Evolutionary conservation across 1,140 invertebrate genomes (phyloP).

Genomic region (Zaprionus ghesquierei): DNA sequence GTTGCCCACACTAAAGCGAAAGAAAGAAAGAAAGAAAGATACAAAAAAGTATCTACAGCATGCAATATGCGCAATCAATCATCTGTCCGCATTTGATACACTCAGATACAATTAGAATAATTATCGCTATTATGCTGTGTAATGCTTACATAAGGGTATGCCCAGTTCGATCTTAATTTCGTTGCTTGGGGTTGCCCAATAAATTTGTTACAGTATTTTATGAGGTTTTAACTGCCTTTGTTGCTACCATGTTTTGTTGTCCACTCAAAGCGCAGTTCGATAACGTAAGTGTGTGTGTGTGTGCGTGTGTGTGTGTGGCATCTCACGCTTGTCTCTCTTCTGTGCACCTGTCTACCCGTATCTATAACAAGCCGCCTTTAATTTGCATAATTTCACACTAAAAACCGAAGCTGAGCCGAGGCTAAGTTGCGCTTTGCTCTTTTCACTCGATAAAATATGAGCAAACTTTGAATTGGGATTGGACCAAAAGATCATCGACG

Average conservation of each 20-base stretch:
- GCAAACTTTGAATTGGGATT: conserved; percentile 20
- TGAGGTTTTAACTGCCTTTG: conserved; percentile 77
- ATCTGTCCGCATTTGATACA: neutral
- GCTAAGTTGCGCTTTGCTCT: conserved; percentile 27
- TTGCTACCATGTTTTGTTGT: conserved; percentile 70
- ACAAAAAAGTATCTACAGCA: neutral
- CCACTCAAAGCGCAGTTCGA: conserved; percentile 41
- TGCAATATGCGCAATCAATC: neutral
- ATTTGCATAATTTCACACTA: conserved; percentile 78
- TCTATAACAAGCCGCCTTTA: conserved; percentile 51
- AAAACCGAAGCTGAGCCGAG: conserved; percentile 24
- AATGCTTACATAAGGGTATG: conserved; percentile 5
- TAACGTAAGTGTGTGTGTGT: conserved; percentile 53
- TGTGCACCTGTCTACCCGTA: conserved; percentile 43
- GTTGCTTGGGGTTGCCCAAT: conserved; percentile 54
- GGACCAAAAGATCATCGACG: conserved; percentile 23
- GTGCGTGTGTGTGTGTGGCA: conserved; percentile 41
- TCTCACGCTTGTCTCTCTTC: conserved; percentile 3
- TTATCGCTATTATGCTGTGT: neutral
- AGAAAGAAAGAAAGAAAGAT: neutral
- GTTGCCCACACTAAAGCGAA: too few relatives aligned
- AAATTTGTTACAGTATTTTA: conserved; percentile 79
- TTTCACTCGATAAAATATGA: neutral
- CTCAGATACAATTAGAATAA: neutral
- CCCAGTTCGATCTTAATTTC: conserved; percentile 10